These are phyloP conservation scores for Crotalus viridis DNA, from an alignment of 2,113 vertebrate genomes.

Conservation along the genomic window DNA sequence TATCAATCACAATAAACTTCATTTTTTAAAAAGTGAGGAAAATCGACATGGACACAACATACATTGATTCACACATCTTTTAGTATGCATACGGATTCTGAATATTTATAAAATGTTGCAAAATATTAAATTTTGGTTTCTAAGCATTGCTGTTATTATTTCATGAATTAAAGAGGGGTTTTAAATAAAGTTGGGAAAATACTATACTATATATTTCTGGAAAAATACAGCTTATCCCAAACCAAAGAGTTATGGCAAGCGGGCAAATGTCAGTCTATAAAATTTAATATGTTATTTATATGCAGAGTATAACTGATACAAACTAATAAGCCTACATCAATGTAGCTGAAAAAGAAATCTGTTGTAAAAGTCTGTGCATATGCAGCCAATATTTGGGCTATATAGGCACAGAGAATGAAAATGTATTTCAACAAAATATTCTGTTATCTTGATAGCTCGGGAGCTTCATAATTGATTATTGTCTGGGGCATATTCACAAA, in stretches of 20 bases:
- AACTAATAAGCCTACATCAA: neutral
- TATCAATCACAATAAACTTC: neutral
- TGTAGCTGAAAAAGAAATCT: neutral
- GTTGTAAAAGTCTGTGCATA: neutral
- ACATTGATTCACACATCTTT: neutral
- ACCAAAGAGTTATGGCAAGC: neutral
- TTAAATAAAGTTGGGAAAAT: neutral
- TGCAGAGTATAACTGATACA: neutral
- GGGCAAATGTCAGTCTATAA: neutral
- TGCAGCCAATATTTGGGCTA: neutral
- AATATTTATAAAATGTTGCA: neutral
- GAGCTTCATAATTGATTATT: neutral
- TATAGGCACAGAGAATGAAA: neutral
- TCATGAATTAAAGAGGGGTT: neutral
- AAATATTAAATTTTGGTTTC: neutral
- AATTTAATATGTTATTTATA: neutral
- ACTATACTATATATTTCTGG: neutral
- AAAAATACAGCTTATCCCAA: neutral
- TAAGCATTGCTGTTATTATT: neutral
- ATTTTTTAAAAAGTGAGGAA: neutral
- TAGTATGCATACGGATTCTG: neutral
- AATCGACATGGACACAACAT: neutral
- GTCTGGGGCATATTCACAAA: constrained; percentile 14
- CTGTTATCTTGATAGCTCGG: neutral
- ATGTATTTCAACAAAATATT: neutral